Conservation (phyloP, 2,797 vertebrate genomes). For the Peromyscus nudipes region DNA sequence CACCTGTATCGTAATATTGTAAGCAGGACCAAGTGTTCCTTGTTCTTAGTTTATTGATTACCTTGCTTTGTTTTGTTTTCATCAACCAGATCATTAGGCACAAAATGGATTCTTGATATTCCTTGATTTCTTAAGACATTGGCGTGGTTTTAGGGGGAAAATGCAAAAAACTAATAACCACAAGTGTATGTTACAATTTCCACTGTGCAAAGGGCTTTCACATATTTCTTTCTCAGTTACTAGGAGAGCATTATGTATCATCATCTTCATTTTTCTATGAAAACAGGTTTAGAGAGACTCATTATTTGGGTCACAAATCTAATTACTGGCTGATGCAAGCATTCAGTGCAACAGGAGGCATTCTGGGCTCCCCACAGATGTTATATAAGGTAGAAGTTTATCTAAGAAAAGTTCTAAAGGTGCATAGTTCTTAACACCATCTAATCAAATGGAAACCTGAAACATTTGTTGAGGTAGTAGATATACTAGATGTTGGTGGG, state of each 20-base stretch:
- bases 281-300: not conserved
- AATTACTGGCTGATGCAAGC: not conserved
- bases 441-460: not conserved
- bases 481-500: conserved; percentile 13
- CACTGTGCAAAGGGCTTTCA: not conserved
- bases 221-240: not conserved
- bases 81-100: not conserved
- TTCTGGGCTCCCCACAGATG: not conserved
- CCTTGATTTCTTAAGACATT: not conserved
- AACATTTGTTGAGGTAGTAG: conserved; percentile 32
- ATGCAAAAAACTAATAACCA: not conserved
- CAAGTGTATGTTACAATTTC: conserved; percentile 14
- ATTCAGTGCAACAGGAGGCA: not conserved
- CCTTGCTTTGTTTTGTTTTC: conserved; percentile 43
- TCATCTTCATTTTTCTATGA: conserved; percentile 41
- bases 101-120: not conserved
- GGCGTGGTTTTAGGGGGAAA: not conserved
- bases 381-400: not conserved
- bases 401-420: conserved; percentile 11
- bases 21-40: not conserved
- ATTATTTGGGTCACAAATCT: not conserved
- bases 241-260: not conserved
- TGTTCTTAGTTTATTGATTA: conserved; percentile 24
- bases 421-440: not conserved
- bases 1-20: not conserved